phyloP scores from a whole-genome alignment of 2,888 invertebrate species.

The Pristionchus arcanus region DNA sequence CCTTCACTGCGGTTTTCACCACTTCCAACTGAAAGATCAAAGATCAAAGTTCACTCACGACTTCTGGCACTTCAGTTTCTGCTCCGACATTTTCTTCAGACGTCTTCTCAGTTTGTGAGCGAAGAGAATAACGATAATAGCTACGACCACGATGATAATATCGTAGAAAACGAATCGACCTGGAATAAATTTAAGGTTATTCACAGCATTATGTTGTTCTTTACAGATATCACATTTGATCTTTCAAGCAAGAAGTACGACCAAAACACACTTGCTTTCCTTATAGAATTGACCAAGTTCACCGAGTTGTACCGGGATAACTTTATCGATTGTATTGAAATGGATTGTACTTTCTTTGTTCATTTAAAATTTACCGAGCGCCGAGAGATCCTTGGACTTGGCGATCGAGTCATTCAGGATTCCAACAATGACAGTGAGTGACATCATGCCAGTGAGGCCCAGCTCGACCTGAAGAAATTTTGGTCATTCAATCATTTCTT shows the following conservation, averaged over 20 bases:
- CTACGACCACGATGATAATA: background rate
- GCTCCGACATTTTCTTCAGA: background rate
- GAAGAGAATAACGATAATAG: background rate
- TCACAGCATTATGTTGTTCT: too few relatives aligned
- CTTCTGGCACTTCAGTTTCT: background rate
- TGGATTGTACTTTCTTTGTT: background rate
- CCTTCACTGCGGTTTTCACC: background rate
- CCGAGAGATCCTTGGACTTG: background rate
- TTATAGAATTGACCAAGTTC: background rate
- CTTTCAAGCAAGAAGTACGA: too few relatives aligned
- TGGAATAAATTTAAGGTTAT: background rate
- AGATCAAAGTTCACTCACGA: background rate
- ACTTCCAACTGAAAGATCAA: background rate
- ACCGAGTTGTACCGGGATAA: background rate
- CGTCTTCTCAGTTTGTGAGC: background rate
- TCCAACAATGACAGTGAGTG: background rate
- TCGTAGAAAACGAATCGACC: constrained; percentile 36
- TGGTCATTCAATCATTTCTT: too few relatives aligned
- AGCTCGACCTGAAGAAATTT: constrained; percentile 2
- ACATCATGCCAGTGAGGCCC: constrained; percentile 22
- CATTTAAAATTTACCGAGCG: background rate
- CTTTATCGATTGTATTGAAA: background rate
- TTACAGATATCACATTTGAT: too few relatives aligned
- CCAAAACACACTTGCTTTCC: too few relatives aligned
- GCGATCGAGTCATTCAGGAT: constrained; percentile 17